Conservation (phyloP, 2,113 vertebrate species). For the Phrynosoma blainvillii region DNA sequence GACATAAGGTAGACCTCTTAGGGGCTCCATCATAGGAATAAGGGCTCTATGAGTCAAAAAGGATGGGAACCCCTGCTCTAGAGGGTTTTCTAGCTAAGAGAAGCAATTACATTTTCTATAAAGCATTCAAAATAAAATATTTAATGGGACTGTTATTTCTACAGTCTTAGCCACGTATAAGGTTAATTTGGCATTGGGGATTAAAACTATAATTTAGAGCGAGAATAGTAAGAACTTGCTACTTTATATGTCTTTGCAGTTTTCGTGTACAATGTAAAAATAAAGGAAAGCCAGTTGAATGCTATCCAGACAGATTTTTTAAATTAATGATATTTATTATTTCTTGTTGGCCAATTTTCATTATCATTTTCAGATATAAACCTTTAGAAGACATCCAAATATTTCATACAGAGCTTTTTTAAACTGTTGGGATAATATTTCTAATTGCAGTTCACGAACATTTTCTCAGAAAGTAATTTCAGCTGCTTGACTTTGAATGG, state of each 20-base stretch:
- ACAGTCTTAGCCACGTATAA: not conserved
- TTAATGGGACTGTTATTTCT: not conserved
- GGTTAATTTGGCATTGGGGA: not conserved
- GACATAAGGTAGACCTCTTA: no score
- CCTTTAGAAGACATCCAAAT: conserved; percentile 40
- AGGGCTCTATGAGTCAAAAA: no score
- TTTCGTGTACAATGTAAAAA: conserved; percentile 45
- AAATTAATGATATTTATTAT: conserved; percentile 58
- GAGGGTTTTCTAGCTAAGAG: conserved; percentile 3
- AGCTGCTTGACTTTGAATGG: conserved; percentile 39
- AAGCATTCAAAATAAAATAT: conserved; percentile 2
- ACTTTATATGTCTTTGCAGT: conserved; percentile 20
- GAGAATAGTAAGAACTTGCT: conserved; percentile 28
- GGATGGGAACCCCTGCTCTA: not conserved
- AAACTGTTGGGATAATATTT: conserved; percentile 55
- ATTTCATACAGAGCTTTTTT: conserved; percentile 53
- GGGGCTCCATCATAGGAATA: no score
- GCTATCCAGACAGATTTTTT: conserved; percentile 56
- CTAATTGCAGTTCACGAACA: conserved; percentile 36
- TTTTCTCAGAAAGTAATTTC: conserved; percentile 56
- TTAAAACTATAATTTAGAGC: conserved; percentile 26
- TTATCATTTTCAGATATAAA: conserved; percentile 56
- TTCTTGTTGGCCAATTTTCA: conserved; percentile 50
- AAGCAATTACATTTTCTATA: conserved; percentile 1
- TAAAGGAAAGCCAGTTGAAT: conserved; percentile 43